Evolutionary conservation across 2,113 vertebrate genomes (phyloP).

Genomic region (Riparia riparia): DNA sequence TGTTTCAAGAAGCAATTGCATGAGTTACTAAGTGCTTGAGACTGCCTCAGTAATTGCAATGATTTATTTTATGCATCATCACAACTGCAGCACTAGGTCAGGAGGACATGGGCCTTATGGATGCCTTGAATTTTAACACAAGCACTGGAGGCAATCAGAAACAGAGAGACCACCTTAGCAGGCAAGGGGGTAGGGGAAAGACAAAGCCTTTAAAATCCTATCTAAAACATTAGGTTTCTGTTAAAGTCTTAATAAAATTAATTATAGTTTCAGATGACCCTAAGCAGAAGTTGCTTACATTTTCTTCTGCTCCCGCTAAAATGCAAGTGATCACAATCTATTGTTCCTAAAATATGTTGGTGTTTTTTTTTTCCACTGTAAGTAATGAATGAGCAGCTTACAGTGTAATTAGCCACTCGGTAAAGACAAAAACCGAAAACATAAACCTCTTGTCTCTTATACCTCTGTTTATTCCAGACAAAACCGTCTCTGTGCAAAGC

Average conservation of each 20-base stretch:
- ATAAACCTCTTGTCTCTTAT: neutral
- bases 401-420: neutral
- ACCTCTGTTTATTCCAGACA: neutral
- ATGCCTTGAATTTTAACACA: conserved; percentile 24
- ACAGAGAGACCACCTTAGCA: neutral
- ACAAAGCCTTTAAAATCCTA: conserved; percentile 9
- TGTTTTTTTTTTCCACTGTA: neutral
- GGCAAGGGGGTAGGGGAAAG: neutral
- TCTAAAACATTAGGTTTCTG: neutral
- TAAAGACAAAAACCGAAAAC: neutral
- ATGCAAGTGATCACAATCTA: neutral
- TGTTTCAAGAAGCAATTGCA: conserved; percentile 52
- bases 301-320: neutral
- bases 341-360: neutral
- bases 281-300: neutral
- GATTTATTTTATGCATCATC: conserved; percentile 61
- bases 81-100: conserved; percentile 28
- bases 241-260: neutral
- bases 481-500: neutral
- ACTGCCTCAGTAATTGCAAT: conserved; percentile 50
- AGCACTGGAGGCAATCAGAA: neutral
- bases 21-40: conserved; percentile 51
- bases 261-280: neutral
- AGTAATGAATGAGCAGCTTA: neutral
- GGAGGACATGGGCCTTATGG: conserved; percentile 14